Percentiles rank a stretch among this genome's conserved stretches.
Conservation (phyloP, 2,797 vertebrate species). For the Orientallactaga sibirica region DNA sequence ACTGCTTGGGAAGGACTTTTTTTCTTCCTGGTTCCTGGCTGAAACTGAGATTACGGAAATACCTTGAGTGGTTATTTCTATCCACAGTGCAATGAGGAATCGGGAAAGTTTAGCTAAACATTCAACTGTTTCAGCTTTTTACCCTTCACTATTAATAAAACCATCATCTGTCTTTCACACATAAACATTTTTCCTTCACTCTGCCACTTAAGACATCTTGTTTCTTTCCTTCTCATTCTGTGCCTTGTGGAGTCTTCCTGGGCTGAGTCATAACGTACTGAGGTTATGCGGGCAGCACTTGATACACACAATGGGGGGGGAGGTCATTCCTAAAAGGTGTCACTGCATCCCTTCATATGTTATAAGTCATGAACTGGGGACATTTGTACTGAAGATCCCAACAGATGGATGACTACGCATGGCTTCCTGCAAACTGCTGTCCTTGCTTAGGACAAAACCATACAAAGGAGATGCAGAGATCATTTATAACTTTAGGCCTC, state of each 20-base stretch:
- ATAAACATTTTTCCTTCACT: slow-evolving; percentile 75
- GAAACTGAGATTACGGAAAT: slow-evolving; percentile 75
- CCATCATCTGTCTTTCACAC: slow-evolving; percentile 74
- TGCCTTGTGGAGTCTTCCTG: slow-evolving; percentile 66
- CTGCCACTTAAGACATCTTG: slow-evolving; percentile 72
- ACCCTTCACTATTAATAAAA: slow-evolving; percentile 79
- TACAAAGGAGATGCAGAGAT: neutral
- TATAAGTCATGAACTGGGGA: neutral
- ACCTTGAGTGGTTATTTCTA: slow-evolving; percentile 77
- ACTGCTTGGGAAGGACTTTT: slow-evolving; percentile 53
- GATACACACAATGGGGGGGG: neutral
- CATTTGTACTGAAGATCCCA: slow-evolving; percentile 30
- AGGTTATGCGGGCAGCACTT: slow-evolving; percentile 57
- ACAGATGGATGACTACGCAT: neutral
- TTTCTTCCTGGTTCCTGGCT: slow-evolving; percentile 62
- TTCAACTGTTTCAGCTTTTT: slow-evolving; percentile 68
- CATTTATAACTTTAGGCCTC: neutral
- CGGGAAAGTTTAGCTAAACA: slow-evolving; percentile 67
- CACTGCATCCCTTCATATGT: neutral
- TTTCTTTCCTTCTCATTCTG: slow-evolving; percentile 61
- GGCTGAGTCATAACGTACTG: slow-evolving; percentile 67
- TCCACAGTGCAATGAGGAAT: slow-evolving; percentile 66
- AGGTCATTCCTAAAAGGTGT: neutral
- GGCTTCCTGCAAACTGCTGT: neutral
- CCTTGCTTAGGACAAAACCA: neutral